Percentiles rank a stretch among this genome's conserved stretches.
Evolutionary conservation across 2,797 vertebrate genomes (phyloP).

Genomic region (Peromyscus nudipes): DNA sequence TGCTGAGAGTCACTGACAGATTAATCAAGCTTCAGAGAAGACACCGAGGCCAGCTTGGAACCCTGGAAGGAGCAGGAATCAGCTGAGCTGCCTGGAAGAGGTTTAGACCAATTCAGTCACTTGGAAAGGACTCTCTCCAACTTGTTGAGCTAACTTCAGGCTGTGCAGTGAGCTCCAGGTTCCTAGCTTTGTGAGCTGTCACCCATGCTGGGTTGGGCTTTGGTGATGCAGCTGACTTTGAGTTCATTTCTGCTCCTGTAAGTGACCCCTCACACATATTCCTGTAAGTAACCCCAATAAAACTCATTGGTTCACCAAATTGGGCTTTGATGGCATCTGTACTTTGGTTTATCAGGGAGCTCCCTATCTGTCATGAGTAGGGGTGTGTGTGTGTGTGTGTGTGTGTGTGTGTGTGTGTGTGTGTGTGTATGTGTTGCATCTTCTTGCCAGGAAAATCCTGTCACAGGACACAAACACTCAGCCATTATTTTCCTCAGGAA

Average conservation of each 20-base stretch:
- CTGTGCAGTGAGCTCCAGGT: neutral
- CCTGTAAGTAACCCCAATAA: neutral
- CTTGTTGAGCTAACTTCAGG: too few species aligned
- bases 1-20: neutral
- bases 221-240: neutral
- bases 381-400: neutral
- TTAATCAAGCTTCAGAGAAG: neutral
- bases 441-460: neutral
- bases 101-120: neutral
- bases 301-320: neutral
- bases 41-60: neutral
- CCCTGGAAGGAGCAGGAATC: neutral
- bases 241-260: neutral
- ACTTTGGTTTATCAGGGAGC: neutral
- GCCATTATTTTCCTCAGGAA: neutral
- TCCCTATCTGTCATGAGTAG: neutral
- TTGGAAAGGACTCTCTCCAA: neutral
- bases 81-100: neutral
- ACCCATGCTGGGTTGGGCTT: neutral
- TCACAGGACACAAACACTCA: neutral
- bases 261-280: neutral
- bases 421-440: neutral
- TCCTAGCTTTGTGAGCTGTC: neutral
- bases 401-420: neutral
- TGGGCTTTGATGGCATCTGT: neutral